These are phyloP conservation scores for Phenganax stokvisi DNA, from an alignment of 92 coral and sea anemone species.

Conservation along the genomic window DNA sequence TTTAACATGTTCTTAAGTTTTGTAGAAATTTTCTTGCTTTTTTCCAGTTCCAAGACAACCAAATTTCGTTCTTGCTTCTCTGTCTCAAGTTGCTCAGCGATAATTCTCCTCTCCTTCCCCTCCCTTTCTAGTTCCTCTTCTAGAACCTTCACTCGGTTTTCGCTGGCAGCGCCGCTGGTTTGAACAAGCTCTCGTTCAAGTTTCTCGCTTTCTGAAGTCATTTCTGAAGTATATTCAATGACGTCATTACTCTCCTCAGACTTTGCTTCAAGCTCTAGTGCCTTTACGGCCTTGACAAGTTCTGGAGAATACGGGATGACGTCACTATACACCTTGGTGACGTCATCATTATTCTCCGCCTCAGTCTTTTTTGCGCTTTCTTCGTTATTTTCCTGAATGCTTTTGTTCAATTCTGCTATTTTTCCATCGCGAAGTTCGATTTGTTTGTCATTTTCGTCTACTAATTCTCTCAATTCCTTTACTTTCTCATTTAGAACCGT, in stretches of 20 bases:
- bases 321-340: conserved; percentile 2
- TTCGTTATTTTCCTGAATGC: conserved; percentile 28
- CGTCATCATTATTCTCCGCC: conserved; percentile 13
- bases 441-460: conserved; percentile 26
- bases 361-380: conserved; percentile 34
- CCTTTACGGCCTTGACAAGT: not conserved
- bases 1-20: conserved; percentile 63
- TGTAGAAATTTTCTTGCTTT: conserved; percentile 55
- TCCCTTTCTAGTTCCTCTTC: not conserved
- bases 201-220: conserved; percentile 52
- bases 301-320: not conserved
- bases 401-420: conserved; percentile 44
- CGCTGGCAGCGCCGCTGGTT: not conserved
- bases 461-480: conserved; percentile 4
- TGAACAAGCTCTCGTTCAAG: conserved; percentile 56
- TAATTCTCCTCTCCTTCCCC: conserved; percentile 5
- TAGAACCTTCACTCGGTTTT: not conserved
- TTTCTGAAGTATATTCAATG: conserved; percentile 12
- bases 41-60: conserved; percentile 29
- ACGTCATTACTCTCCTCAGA: conserved; percentile 3
- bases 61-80: not conserved
- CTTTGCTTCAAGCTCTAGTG: not conserved
- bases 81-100: conserved; percentile 11
- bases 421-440: conserved; percentile 36
- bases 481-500: conserved; percentile 35